Base-by-base conservation (phyloP, 2,113 vertebrate genomes). In the Clarias magur region DNA sequence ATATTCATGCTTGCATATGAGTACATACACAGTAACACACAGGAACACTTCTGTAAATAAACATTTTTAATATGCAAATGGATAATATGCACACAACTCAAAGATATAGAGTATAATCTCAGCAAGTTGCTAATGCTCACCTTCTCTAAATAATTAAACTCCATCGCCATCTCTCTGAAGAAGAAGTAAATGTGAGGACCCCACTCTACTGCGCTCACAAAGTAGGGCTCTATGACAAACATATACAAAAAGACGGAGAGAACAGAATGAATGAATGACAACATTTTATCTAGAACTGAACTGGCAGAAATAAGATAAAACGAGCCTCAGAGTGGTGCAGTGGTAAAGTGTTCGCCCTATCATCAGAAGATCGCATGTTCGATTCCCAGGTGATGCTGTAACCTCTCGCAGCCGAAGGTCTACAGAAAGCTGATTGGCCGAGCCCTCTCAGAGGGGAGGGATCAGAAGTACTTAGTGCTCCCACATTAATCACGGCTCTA, bases 91-190 rank as follows among this genome's bases (percentile, higher is more conserved):
- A 10, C 73, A 76, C 19, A 72, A 53, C 23, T 76, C 1, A 76
- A 54, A 78, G 27, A 84, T 5, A 11, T 42, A 21, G 19, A n/a
- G 23, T 25, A 34, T 30, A 48, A 62, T n/a, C 17, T 16, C 42
- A 57, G 48, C 11, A 16, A 4, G 63, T 63, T 42, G 48, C n/a
- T 76, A 16, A 76, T 56, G n/a, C 89, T 91, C 84, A 99, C 98
- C 97, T 99, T 99, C 93, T 99, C 98, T 76, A 99, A 93, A 91
- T 98, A 98, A 93, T 97, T 99, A 91, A 98, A 99, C 92, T 99
- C 98, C 97, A 99, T 98, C 1, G 98, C 98, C 27, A 99, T 98
- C 93, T 99, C 98, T 88, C 97, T 93, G 95, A 99, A 99, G 95
- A 99, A 99, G 95, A 99, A 99, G 91, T 99, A 99, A 89, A 99